A percentile compares a stretch with the other conserved stretches of the same genome.
Conservation (phyloP, 2,113 vertebrate species). For the Echinops telfairi region DNA sequence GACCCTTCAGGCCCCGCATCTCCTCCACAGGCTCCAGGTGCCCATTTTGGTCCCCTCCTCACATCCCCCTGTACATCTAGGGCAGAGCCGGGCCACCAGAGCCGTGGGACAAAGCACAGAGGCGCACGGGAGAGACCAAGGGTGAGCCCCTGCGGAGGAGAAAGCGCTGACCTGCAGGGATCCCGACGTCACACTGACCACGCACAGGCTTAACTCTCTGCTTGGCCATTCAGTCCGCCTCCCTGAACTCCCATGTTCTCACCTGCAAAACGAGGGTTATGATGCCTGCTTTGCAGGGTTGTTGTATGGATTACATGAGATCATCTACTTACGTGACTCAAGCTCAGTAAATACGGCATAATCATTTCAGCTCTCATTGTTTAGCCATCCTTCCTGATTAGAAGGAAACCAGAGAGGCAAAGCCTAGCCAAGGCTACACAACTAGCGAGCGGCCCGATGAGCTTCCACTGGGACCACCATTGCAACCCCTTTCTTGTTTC, state of each 20-base stretch:
- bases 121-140: neutral
- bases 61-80: neutral
- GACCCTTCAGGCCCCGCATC: neutral
- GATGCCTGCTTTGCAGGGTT: neutral
- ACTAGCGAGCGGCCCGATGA: neutral
- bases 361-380: neutral
- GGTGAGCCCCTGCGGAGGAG: neutral
- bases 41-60: fast-evolving
- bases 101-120: neutral
- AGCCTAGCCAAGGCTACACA: neutral
- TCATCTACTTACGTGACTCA: neutral
- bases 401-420: neutral
- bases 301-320: neutral
- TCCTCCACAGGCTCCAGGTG: neutral
- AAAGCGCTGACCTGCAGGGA: neutral
- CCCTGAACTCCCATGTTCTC: slow-evolving; percentile 11
- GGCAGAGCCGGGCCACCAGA: neutral
- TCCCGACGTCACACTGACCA: neutral
- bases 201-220: neutral
- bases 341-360: neutral
- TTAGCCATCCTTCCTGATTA: neutral
- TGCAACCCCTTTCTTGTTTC: neutral
- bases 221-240: neutral
- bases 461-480: neutral
- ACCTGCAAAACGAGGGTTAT: neutral